Base-by-base conservation (phyloP, 2,113 vertebrate species). In the Gambusia holbrooki region DNA sequence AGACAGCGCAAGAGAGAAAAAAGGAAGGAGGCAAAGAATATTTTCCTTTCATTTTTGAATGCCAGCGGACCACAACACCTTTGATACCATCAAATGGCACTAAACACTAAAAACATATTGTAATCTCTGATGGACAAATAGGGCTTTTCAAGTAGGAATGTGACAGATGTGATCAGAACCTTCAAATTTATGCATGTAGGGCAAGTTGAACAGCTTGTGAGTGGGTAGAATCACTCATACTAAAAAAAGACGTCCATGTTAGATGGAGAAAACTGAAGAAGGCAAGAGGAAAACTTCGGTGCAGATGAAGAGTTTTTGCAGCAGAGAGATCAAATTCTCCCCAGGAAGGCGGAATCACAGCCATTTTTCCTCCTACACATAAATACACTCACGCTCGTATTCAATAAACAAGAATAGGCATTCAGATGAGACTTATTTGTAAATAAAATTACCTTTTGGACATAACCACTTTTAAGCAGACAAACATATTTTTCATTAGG, bases 171-270 rank as follows among this genome's bases (percentile, higher is more conserved):
- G 84, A 89, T 85, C 71, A 32, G 45, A 82, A 77, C 76, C 83
- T 51, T 76, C 72, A 84, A 37, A 84, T 74, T 10, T 80, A 51
- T 69, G 70, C 69, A 73, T 86, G 69, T 84, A 83, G 81, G 79
- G 80, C 66, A 28, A 69, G 79, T 64, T 15, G 74, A 90, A 87
- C 92, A 93, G 93, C 83, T 90, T 92, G 91, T 79, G 87, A 90
- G 93, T 94, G 91, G 93, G 91, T 71, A 77, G 88, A 92, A 88
- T 74, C 66, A 66, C 65, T 86, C 79, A 71, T 73, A 81, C 86
- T 77, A 87, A 90, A 86, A 85, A 86, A 79, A 91, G 80, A 90
- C 71, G 37, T 79, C 76, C 79, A 74, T 74, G 82, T 69, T 82
- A 90, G 74, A 88, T 27, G 64, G 83, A 74, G 79, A 81, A 63